Evolutionary conservation across 2,888 invertebrate species (phyloP), one percentile per base, ranked within the genome.

Genomic region (Oligia strigilis): DNA sequence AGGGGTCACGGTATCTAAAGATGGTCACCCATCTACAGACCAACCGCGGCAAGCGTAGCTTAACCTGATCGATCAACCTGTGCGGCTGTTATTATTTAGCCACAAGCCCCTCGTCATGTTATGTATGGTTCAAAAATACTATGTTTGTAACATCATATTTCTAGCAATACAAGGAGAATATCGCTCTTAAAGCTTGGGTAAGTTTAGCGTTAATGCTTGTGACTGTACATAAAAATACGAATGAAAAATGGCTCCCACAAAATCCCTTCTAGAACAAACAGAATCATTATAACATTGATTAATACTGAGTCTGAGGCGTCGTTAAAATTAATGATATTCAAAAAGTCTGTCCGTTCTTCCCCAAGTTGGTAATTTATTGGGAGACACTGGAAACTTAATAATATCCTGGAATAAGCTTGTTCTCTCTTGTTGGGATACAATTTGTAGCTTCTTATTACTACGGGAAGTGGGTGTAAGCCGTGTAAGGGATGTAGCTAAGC

Each of bases 321-420:
- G 91, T 93, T 92, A 92, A 92, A 91, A 92, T 93, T 94, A 94
- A 94, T 94, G 92, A 91, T 92, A 94, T 94, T 93, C 94, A 89
- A 90, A 89, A 93, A 94, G 90, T 94, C 92, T 46, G 77, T 77
- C 84, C 89, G 88, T 89, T 89, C 89, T 85, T 72, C 78, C 62
- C 82, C 72, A 92, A 93, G 88, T 94, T 93, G 77, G 89, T 92
- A 94, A 94, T 93, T 93, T 94, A 94, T 94, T 92, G 90, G 87
- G 90, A 92, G 93, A 93, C 93, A 93, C 84, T 88, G 78, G 71
- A 86, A 91, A 90, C 90, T 91, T 92, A 91, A 93, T 93, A 91
- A 91, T 92, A 91, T 82, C 72, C 69, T 52, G 75, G 72, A 81
- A 84, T 85, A 84, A 84, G 86, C 85, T 82, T 75, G 76, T 80